Evolutionary conservation across 2,797 vertebrate species (phyloP), one percentile per base, ranked within the genome.

Genomic region (Philypnodon macrostomus): DNA sequence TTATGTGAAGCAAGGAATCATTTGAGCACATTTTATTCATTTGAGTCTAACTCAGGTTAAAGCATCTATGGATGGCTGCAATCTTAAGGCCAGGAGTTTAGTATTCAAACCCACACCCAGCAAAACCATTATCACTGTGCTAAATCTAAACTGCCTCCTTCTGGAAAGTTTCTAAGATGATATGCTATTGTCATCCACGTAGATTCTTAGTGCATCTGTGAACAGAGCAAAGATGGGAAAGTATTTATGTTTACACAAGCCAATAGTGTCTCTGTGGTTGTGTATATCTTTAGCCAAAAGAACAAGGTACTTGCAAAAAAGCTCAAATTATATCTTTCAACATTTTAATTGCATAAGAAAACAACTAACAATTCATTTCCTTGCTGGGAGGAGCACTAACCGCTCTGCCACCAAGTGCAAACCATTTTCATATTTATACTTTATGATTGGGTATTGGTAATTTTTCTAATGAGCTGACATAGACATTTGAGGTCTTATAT

Each of bases 41-140:
- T n/a, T n/a, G 36, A 68, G 36, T 57, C 52, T 16, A 51, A 63
- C 73, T 75, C 54, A 5, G 29, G 63, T 67, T 75, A 73, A 67
- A 76, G 53, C 18, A 58, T 37, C 54, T 65, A 49, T 44, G 58
- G 62, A 47, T 59, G 37, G 55, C 67, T 50, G 50, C 40, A 44
- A 44, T 60, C 75, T 63, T 13, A 2, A 67, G 67, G 68, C 65
- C 59, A 60, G 67, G 41, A 64, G 68, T 82, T 79, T 58, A 64
- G 70, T 33, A 77, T 77, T 76, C 74, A 71, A 29, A 53, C 38
- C 37, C 41, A 52, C 68, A 80, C 58, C 58, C 72, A 65, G 63
- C 53, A 61, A 54, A 70, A 48, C 41, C 54, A 77, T 66, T 63
- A 81, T 59, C 63, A 46, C 30, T 27, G 46, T 46, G 46, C 48